Base-by-base conservation (phyloP, 2,888 invertebrate species). In the Caenorhabditis wallacei region DNA sequence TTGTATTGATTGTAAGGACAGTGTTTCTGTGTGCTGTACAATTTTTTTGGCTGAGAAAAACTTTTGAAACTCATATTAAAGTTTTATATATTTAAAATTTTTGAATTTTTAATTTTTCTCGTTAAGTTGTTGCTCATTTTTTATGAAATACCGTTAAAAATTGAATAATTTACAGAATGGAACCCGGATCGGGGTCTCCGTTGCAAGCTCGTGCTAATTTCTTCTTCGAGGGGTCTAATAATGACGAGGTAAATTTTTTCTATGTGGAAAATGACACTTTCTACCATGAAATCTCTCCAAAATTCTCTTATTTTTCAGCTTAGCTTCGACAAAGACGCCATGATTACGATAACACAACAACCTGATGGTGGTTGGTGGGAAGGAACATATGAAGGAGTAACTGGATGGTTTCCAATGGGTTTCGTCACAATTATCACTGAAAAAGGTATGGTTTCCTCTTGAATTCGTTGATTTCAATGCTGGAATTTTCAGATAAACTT, bases 291-390 rank as follows among this genome's bases (percentile, higher is more conserved):
- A 16, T 22, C 20, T 3, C 0, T 20, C 20, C 18, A 51, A n/a
- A n/a, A n/a, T n/a, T n/a, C n/a, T n/a, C n/a, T n/a, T n/a, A n/a
- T 40, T 64, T 89, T 92, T 80, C 92, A 95, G 95, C 93, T 99
- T 88, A 96, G 96, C 92, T 82, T 82, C 40, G 68, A 71, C 5
- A 98, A 97, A 93, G 97, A 97, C 70, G 98, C 98, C 93, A 94
- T 97, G 88, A 98, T 99, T 89, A 97, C 97, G 46, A 95, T 99
- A 76, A 97, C 98, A 40, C 98, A 99, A 93, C 89, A 91, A 75
- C 72, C 88, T 8, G 97, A 98, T 91, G 98, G 97, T 71, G 98
- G 98, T 54, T 98, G 98, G 98, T 99, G 98, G 98, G 99, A 99
- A 94, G 98, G 98, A 16, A 98, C 98, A 10, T 94, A 98, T 63